phyloP scores from a whole-genome alignment of 2,888 invertebrate genomes.

The Ennomos erosarius region DNA sequence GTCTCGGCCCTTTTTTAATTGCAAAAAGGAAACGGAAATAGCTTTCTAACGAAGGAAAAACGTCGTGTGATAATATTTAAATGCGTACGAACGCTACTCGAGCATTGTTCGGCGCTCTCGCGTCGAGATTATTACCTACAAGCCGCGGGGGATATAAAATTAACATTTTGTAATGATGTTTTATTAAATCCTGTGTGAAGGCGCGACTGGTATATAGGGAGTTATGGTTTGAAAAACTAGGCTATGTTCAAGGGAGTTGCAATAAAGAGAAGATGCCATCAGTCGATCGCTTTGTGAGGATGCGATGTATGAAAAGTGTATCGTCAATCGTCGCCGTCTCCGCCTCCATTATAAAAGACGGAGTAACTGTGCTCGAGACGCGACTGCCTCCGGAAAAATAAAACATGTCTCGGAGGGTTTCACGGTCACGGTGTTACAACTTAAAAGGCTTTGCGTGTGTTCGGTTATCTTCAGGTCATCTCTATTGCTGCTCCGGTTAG shows the following conservation, averaged over 20 bases:
- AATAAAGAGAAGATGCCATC: slow-evolving; percentile 39
- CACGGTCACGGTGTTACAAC: slow-evolving; percentile 1
- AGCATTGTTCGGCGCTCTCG: slow-evolving; percentile 18
- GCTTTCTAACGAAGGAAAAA: slow-evolving; percentile 56
- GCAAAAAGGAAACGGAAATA: slow-evolving; percentile 70
- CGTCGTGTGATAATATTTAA: slow-evolving; percentile 51
- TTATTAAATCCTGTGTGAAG: slow-evolving; percentile 6
- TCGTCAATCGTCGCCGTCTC: slow-evolving; percentile 8
- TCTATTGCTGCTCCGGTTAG: no score
- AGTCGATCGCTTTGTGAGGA: slow-evolving; percentile 58
- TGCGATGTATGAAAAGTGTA: slow-evolving; percentile 51
- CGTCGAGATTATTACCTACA: slow-evolving; percentile 17
- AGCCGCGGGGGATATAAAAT: slow-evolving; percentile 10
- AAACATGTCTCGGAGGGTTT: slow-evolving; percentile 8
- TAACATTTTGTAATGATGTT: slow-evolving; percentile 11
- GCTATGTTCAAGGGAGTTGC: slow-evolving; percentile 32
- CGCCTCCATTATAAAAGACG: slow-evolving; percentile 4
- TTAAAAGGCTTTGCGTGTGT: slow-evolving; percentile 8
- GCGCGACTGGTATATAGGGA: slow-evolving; percentile 11
- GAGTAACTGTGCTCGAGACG: slow-evolving; percentile 3
- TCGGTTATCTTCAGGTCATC: no score
- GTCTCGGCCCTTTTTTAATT: slow-evolving; percentile 72
- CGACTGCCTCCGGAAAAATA: slow-evolving; percentile 9
- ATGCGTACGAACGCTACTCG: slow-evolving; percentile 38
- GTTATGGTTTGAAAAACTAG: slow-evolving; percentile 4